Evolutionary conservation across 1,140 invertebrate species (phyloP), one percentile per base, ranked within the genome.

Genomic region (Camponotus floridanus): DNA sequence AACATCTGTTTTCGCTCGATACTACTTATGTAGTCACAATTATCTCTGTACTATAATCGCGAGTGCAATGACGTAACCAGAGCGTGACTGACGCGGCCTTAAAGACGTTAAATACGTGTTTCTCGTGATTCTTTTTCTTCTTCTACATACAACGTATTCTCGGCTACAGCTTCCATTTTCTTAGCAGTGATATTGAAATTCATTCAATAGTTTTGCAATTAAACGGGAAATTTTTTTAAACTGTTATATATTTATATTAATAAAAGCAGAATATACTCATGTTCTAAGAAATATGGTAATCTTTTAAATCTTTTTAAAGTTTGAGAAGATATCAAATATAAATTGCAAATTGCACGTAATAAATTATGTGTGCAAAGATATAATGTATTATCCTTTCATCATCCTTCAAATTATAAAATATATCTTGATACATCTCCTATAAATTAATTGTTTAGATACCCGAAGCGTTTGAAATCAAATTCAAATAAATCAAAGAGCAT

Each of bases 31-130:
- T 71, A 48, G 68, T 18, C 65, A 61, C 73, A 90, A 90, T 90
- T 87, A 90, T 68, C 80, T 59, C n/a, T 3, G 65, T 65, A 85
- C 86, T 76, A 57, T 86, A 86, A 81, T 55, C 51, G 45, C 26
- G 51, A 86, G 15, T 36, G 64, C 71, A 89, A 80, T 86, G 88
- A 90, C 67, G 88, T 90, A 90, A 90, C 45, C 88, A 21, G 88
- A 90, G 85, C 88, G 86, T 91, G 89, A 91, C 87, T 91, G 89
- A 86, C 84, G 73, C 78, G 87, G 59, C 86, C 88, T 90, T 83
- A 81, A 86, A 86, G 51, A 81, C 39, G 21, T 76, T 81, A 36
- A 73, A 55, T 51, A 70, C 9, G 59, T 88, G 80, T 90, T 83
- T 81, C 83, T 67, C 57, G 45, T 15, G 73, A 68, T 68, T 76